Conservation (phyloP, 2,888 invertebrate species). For the Xestia xanthographa region DNA sequence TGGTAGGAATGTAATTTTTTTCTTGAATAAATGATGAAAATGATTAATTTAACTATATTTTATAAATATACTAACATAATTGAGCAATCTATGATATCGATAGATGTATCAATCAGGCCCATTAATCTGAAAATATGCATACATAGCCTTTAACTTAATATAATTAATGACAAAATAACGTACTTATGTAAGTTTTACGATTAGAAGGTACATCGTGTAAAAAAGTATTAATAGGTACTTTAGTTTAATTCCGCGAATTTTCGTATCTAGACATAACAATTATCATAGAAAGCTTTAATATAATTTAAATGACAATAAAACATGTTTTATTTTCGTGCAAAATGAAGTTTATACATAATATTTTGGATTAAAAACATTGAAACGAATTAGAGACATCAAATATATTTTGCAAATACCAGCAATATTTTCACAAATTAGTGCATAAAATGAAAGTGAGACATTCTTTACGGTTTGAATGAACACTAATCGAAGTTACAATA, state of each 20-base stretch:
- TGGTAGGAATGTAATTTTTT: slow-evolving; percentile 57
- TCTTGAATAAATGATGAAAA: slow-evolving; percentile 40
- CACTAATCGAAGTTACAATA: not conserved
- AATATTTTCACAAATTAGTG: not conserved
- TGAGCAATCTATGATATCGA: slow-evolving; percentile 62
- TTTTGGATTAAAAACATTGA: not conserved
- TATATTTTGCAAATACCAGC: not conserved
- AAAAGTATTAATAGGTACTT: slow-evolving; percentile 9
- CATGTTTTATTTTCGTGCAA: not conserved
- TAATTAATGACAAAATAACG: not conserved
- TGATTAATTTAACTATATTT: slow-evolving; percentile 17
- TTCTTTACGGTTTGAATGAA: not conserved
- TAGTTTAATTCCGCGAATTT: not conserved
- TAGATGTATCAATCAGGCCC: not conserved
- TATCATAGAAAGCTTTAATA: slow-evolving; percentile 27
- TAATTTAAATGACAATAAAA: not conserved
- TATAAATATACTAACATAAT: slow-evolving; percentile 36
- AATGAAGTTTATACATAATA: not conserved
- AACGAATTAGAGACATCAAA: not conserved
- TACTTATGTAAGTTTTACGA: not conserved
- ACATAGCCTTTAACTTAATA: not conserved
- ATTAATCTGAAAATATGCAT: slow-evolving; percentile 4
- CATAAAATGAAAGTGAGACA: not conserved
- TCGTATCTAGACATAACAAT: not conserved
- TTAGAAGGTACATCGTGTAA: not conserved